Base-by-base conservation (phyloP, 23 tunicate species). In the Oikopleura vanhoeffeni region DNA sequence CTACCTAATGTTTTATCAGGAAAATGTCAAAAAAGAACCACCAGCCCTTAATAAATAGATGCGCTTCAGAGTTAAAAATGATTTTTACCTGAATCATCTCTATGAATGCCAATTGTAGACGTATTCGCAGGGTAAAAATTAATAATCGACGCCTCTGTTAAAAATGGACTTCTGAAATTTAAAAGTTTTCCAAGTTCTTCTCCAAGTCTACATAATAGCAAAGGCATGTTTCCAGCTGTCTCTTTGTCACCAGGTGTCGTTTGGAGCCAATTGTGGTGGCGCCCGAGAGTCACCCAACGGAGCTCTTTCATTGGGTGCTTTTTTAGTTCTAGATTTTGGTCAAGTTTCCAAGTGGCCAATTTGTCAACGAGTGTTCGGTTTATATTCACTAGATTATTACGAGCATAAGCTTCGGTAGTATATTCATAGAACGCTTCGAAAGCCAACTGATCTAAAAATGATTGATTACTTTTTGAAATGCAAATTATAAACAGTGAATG, bases 211-310 rank as follows among this genome's bases (percentile, higher is more conserved):
- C 32, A 33, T 18, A 71, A 38, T 71, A 71, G 38, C 32, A 18
- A 18, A 18, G 79, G 79, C 34, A 71, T 32, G 34, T 18, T 2
- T 24, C 34, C 27, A 28, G 79, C 79, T 28, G 4, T 38, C 79
- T 28, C 34, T 18, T 13, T 32, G 2, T 3, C 27, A 38, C 79
- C 79, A 32, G 79, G 79, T 2, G 35, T 30, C 27, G 79, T 71
- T 30, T 71, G 34, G 38, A 71, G 79, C 79, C 79, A 71, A 38
- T 71, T 71, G 35, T 71, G 79, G 32, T 71, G 79, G 27, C 79
- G 79, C 27, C 79, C 79, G 32, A 71, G 79, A 71, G 79, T 71
- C 38, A 71, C 79, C 79, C 79, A 71, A 38, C 79, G 79, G 35
- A 71, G 79, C 79, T 71, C 79, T 30, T 71, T 71, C 36, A 71